Evolutionary conservation across 2,888 invertebrate species (phyloP), one percentile per base, ranked within the genome.

Genomic region (Acanthopleura granulata): DNA sequence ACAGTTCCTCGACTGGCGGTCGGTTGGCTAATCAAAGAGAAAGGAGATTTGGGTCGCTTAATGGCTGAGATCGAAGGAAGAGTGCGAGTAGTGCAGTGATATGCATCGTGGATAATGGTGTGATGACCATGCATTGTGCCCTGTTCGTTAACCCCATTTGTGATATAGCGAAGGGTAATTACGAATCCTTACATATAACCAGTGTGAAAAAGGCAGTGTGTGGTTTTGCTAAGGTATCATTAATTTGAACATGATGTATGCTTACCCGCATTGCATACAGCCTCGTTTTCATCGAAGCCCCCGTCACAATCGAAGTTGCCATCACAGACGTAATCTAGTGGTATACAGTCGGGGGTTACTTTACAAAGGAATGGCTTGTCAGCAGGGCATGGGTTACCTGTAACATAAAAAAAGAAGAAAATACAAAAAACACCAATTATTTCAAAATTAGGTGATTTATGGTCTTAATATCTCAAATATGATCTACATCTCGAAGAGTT

Each of bases 281-380:
- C 87, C 61, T 81, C 81, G 74, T 87, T 85, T 78, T 89, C 89
- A 75, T 89, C 89, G 76, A 85, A 88, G 29, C 87, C 87, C 72
- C 87, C 88, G 4, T 86, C 86, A 77, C 89, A 89, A 76, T 89
- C 87, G 16, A 79, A 83, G 74, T 84, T 85, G 61, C 83, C 83
- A 76, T 89, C 88, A 81, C 89, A 89, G n/a, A 89, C 83, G 76
- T 83, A 84, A 49, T 83, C 84, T 79, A 88, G 82, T 22, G 88
- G 83, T 82, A 89, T 87, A 78, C 89, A 89, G 50, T 80, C 82
- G 57, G 74, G 74, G 14, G 82, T 77, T 3, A 80, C 76, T 78
- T 83, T 84, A 78, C 89, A 89, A 75, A 88, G 83, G 81, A 88
- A 88, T 49, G 89, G 89, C 74, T 85, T 84, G 73, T 86, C 87